Conservation (phyloP, 2,113 vertebrate species). For the Atherinomorus stipes region DNA sequence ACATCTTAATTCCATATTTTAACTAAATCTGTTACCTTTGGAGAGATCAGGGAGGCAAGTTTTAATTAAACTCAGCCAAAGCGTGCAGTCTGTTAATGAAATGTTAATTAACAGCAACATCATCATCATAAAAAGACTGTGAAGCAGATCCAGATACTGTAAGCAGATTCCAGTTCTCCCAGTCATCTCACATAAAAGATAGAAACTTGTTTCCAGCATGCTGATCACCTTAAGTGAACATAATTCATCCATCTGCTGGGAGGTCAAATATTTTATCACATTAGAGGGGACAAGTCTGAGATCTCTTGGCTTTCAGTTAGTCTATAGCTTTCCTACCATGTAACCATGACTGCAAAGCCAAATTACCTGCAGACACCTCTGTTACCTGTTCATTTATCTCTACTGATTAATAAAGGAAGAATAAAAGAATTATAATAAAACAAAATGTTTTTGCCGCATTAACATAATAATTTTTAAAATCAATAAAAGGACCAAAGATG, state of each 20-base stretch:
- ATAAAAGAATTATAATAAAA: too few species aligned
- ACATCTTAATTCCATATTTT: constrained; percentile 34
- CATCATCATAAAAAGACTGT: constrained; percentile 22
- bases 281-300: neutral
- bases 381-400: too few species aligned
- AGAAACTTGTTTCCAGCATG: constrained; percentile 45
- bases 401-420: too few species aligned
- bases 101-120: constrained; percentile 63
- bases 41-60: constrained; percentile 2
- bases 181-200: constrained; percentile 26
- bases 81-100: constrained; percentile 44
- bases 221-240: constrained; percentile 42
- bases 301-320: too few species aligned
- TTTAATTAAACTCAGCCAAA: constrained; percentile 28
- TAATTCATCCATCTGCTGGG: constrained; percentile 19
- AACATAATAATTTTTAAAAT: too few species aligned
- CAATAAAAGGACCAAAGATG: too few species aligned
- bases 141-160: constrained; percentile 53
- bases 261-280: constrained; percentile 23
- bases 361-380: too few species aligned
- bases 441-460: too few species aligned
- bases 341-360: too few species aligned
- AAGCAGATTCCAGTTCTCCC: constrained; percentile 45
- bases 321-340: neutral
- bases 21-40: constrained; percentile 3